Evolutionary conservation across 2,797 vertebrate genomes (phyloP).

Genomic region (Strix occidentalis): DNA sequence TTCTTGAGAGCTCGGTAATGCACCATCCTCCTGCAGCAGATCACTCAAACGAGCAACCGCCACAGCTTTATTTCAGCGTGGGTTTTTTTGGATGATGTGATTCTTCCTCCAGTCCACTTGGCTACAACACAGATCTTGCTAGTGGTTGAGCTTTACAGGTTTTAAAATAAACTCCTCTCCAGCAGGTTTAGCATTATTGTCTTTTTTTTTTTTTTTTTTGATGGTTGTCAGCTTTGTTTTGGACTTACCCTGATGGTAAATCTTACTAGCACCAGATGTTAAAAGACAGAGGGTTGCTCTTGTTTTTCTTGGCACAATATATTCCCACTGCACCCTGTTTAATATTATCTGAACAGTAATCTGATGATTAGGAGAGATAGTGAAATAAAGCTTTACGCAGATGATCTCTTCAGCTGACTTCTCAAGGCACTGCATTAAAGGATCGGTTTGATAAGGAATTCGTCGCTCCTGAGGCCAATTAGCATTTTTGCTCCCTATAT

Average conservation of each 20-base stretch:
- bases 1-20: neutral
- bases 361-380: conserved; percentile 56
- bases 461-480: conserved; percentile 35
- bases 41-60: neutral
- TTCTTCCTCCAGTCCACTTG: neutral
- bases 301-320: conserved; percentile 57
- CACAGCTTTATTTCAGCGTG: neutral
- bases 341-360: conserved; percentile 61
- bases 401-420: conserved; percentile 61
- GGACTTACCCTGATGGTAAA: conserved; percentile 9
- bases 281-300: conserved; percentile 35
- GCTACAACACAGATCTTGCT: neutral
- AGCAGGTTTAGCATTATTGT: neutral
- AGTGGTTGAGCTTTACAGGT: neutral
- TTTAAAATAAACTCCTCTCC: conserved; percentile 5
- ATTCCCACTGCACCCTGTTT: conserved; percentile 54
- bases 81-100: neutral
- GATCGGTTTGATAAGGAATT: conserved; percentile 45
- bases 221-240: conserved; percentile 37
- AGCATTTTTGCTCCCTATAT: conserved; percentile 30
- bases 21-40: neutral
- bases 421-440: conserved; percentile 42
- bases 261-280: conserved; percentile 51
- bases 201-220: neutral
- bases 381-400: conserved; percentile 42